Percentiles rank a stretch among this genome's conserved stretches.
These are phyloP conservation scores for Ischnus inquisitorius DNA, from an alignment of 2,888 invertebrate species.

Conservation along the genomic window DNA sequence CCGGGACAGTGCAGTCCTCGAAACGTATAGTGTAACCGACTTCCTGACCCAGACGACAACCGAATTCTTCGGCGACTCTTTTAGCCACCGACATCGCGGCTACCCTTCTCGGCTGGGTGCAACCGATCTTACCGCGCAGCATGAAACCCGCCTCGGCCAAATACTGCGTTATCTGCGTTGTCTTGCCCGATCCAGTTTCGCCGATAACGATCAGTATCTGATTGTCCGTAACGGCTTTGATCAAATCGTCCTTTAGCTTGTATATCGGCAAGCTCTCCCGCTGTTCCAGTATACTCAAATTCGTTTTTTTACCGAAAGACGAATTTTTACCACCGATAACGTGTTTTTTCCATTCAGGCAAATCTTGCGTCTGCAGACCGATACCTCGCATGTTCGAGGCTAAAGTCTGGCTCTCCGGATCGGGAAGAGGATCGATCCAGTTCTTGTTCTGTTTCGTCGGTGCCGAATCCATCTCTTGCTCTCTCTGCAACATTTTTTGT, in stretches of 20 bases:
- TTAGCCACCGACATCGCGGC: conserved; percentile 99
- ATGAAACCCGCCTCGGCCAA: conserved; percentile 98
- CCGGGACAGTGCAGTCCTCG: conserved; percentile 99
- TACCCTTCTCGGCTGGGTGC: conserved; percentile 96
- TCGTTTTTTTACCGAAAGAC: conserved; percentile 99
- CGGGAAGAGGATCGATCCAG: conserved; percentile 98
- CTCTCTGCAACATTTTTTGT: conserved; percentile 97
- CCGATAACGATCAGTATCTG: conserved; percentile 99
- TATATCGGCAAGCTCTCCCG: conserved; percentile 98
- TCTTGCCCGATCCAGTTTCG: conserved; percentile 99
- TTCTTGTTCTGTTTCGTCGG: conserved; percentile 95
- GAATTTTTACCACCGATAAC: conserved; percentile 99
- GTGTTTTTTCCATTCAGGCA: conserved; percentile 99
- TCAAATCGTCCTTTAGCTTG: conserved; percentile 96
- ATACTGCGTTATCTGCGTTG: conserved; percentile 99
- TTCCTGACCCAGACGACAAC: conserved; percentile 98
- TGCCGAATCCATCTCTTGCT: conserved; percentile 95
- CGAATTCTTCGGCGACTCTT: conserved; percentile 98
- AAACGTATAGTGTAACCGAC: conserved; percentile 99
- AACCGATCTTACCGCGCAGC: conserved; percentile 96
- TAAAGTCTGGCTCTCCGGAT: conserved; percentile 90
- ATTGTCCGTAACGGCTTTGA: conserved; percentile 98
- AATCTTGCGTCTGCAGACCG: conserved; percentile 93
- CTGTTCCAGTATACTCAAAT: conserved; percentile 97
- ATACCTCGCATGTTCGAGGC: conserved; percentile 94